Percentiles rank a stretch among this genome's conserved stretches.
These are phyloP conservation scores for Chrysogorgia sp. DNA, from an alignment of 92 coral and sea anemone species.

Conservation along the genomic window DNA sequence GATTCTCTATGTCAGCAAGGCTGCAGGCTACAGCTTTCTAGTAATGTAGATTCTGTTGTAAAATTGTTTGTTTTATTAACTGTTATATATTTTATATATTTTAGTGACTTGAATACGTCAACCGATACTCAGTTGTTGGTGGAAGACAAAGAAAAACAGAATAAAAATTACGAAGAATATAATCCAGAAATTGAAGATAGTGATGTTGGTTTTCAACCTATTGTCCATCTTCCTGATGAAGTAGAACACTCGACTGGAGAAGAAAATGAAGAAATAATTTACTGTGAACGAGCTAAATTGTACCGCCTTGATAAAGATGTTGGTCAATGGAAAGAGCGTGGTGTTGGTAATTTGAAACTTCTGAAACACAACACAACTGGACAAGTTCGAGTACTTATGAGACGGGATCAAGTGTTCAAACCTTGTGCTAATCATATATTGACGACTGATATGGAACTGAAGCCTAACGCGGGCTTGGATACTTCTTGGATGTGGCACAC, in stretches of 20 bases:
- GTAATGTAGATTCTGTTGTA: no score
- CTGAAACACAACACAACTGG: slow-evolving; percentile 62
- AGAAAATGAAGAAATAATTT: slow-evolving; percentile 80
- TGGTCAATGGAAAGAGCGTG: slow-evolving; percentile 93
- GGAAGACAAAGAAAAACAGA: background rate
- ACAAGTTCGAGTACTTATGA: slow-evolving; percentile 84
- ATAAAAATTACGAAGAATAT: slow-evolving; percentile 47
- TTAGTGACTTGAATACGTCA: no score
- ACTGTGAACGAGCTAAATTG: slow-evolving; percentile 79
- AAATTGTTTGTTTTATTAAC: no score
- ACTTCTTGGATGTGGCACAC: slow-evolving; percentile 94
- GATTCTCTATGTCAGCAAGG: no score
- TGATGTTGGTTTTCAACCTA: slow-evolving; percentile 75
- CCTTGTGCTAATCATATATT: slow-evolving; percentile 93
- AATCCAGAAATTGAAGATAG: slow-evolving; percentile 60
- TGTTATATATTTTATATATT: no score
- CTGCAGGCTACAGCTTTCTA: no score
- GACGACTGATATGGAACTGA: slow-evolving; percentile 85
- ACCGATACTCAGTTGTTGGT: no score
- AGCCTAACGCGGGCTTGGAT: slow-evolving; percentile 76
- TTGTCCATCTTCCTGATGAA: slow-evolving; percentile 84
- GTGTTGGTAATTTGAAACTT: slow-evolving; percentile 89
- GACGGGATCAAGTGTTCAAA: slow-evolving; percentile 82
- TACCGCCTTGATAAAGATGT: slow-evolving; percentile 72
- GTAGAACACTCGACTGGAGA: slow-evolving; percentile 79